These are phyloP conservation scores for Calliopum simillimum DNA, from an alignment of 2,888 invertebrate genomes.

Conservation along the genomic window DNA sequence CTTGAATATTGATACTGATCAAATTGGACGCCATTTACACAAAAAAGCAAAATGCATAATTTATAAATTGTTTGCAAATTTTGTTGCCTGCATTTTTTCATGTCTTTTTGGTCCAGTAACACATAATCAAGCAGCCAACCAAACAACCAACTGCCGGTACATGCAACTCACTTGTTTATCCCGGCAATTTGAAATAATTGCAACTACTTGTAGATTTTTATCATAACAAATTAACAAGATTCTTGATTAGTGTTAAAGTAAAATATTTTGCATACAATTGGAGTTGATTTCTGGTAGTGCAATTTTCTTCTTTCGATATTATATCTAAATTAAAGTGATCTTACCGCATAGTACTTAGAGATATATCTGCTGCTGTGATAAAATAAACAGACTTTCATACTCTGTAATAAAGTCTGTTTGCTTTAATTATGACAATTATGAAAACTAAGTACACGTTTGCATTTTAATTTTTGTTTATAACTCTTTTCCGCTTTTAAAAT, in stretches of 20 bases:
- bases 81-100: background rate
- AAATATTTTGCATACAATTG: no score
- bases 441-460: no score
- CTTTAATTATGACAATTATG: no score
- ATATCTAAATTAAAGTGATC: no score
- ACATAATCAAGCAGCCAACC: background rate
- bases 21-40: constrained; percentile 23
- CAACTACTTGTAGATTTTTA: background rate
- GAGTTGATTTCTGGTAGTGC: no score
- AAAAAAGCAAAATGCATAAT: constrained; percentile 20
- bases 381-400: no score
- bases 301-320: no score
- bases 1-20: constrained; percentile 31
- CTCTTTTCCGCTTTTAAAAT: constrained; percentile 14
- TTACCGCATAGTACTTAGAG: no score
- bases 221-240: background rate
- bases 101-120: background rate
- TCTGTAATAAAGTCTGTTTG: no score
- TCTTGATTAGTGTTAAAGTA: no score
- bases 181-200: background rate
- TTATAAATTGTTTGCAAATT: background rate
- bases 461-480: background rate
- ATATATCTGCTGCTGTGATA: no score
- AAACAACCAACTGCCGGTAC: background rate
- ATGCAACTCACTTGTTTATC: background rate